Evolutionary conservation across 2,113 vertebrate genomes (phyloP).

Genomic region (Ictalurus punctatus): DNA sequence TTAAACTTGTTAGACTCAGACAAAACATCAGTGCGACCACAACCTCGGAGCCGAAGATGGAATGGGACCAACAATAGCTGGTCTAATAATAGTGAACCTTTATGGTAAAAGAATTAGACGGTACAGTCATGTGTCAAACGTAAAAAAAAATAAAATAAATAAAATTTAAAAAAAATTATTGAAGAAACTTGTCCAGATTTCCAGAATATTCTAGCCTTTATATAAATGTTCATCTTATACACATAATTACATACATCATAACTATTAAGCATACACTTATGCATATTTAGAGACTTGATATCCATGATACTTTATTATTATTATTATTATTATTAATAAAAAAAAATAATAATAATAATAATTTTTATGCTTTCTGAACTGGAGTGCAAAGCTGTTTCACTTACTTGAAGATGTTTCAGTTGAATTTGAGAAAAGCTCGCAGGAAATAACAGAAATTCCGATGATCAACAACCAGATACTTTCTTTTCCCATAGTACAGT

Average conservation of each 20-base stretch:
- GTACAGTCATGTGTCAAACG: not conserved
- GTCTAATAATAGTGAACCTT: slow-evolving; percentile 6
- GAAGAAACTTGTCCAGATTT: not conserved
- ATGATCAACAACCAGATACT: slow-evolving; percentile 51
- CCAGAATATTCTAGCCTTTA: not conserved
- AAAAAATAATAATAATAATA: no score
- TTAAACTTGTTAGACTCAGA: not conserved
- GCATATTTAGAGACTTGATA: not conserved
- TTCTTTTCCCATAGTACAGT: slow-evolving; percentile 62
- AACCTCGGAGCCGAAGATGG: not conserved
- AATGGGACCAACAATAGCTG: not conserved
- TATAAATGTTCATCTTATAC: not conserved
- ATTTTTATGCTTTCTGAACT: not conserved
- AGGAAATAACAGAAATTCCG: slow-evolving; percentile 55
- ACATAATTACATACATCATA: not conserved
- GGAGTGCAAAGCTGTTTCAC: not conserved
- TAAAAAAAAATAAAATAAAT: not conserved
- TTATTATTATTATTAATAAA: not conserved
- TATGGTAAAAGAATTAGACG: not conserved
- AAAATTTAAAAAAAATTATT: not conserved
- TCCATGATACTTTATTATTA: not conserved
- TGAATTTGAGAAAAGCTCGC: slow-evolving; percentile 45
- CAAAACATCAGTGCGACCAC: not conserved
- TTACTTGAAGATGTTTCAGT: slow-evolving; percentile 54
- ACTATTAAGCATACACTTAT: not conserved